A percentile compares a stretch with the other conserved stretches of the same genome.
Evolutionary conservation across 2,797 vertebrate genomes (phyloP).

Genomic region (Scleropages formosus): DNA sequence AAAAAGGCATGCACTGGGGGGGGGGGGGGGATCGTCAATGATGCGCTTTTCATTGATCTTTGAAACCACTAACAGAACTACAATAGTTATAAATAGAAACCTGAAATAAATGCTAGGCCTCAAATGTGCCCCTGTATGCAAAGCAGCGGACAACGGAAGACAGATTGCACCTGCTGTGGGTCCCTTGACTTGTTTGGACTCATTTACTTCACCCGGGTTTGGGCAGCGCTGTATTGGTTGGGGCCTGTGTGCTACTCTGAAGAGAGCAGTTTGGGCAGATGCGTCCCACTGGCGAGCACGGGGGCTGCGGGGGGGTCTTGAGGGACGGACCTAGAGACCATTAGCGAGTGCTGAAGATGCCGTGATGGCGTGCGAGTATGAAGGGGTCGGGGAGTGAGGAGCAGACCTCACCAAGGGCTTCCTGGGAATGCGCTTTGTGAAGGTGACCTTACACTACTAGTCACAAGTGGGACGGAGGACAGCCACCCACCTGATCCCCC

Average conservation of each 20-base stretch:
- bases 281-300: not conserved
- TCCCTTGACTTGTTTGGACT: too few relatives aligned
- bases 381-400: not conserved
- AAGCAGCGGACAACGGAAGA: not conserved
- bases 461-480: not conserved
- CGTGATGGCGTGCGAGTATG: not conserved
- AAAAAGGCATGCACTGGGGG: constrained; percentile 65
- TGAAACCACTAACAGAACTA: not conserved
- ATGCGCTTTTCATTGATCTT: not conserved
- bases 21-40: constrained; percentile 2
- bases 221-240: not conserved
- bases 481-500: not conserved
- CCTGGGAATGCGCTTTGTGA: not conserved
- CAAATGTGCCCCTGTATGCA: not conserved
- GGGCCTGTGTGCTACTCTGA: not conserved
- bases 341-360: not conserved
- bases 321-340: not conserved
- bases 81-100: not conserved
- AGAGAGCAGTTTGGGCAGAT: not conserved
- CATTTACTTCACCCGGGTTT: too few relatives aligned
- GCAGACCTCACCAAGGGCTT: too few relatives aligned
- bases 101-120: not conserved
- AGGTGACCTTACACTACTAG: constrained; percentile 13
- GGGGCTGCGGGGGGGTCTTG: not conserved
- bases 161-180: not conserved